Base-by-base conservation (phyloP, 2,888 invertebrate genomes). In the Malthinus seriepunctatus region DNA sequence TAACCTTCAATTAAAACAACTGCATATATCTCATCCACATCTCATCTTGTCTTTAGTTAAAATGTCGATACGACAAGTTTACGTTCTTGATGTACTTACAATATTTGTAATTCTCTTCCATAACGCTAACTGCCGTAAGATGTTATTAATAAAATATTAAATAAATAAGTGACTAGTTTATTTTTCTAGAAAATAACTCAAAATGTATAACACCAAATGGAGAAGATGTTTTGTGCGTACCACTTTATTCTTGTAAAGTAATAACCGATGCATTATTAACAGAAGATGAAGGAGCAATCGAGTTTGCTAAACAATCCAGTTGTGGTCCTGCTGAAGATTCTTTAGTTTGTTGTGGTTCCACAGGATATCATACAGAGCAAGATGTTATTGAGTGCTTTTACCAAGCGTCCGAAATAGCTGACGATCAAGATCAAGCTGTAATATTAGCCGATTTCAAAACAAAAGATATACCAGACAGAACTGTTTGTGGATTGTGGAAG, bases 291-390 rank as follows among this genome's bases (percentile, higher is more conserved):
- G 10, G 8, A 8, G 51, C 39, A 9, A n/a, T 39, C 2, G 6
- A n/a, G 3, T 51, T 51, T 15, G 51, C 51, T 4, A 0, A 10
- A 33, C 1, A 51, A 5, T 51, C 51, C n/a, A 14, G 42, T 4
- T 44, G 51, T 14, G 51, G 51, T 15, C 10, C 3, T 12, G 23
- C 39, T 3, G n/a, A 10, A 15, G 8, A 15, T 4, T 42, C 32
- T 15, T 31, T 51, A 9, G 32, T 51, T 7, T 51, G 83, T 69
- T 83, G 83, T 47, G 68, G 67, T 8, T 32, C 51, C 8, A 31
- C 51, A 7, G 33, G 31, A 15, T 44, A 44, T 8, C 15, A 11
- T n/a, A 3, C 23, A n/a, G 6, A 8, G 9, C 8, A 1, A 4
- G 39, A 42, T 5, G 2, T 42, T 15, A n/a, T 15, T 6, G 1